Percentiles rank a stretch among this genome's conserved stretches.
Conservation (phyloP, 2,797 vertebrate species). For the Heteromormyrus szaboi region DNA sequence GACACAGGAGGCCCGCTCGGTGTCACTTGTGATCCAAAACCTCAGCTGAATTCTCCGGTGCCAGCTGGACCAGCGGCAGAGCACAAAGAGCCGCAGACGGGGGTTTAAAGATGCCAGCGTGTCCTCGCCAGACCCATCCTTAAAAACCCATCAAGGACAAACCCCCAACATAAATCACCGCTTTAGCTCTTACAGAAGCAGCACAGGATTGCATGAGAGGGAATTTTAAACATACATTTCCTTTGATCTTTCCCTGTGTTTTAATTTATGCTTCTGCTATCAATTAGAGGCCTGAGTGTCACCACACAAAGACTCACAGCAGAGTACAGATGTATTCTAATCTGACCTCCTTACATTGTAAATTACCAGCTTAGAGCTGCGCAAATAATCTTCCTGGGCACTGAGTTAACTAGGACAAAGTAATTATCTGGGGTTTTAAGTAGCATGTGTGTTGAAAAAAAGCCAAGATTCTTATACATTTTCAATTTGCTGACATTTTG, state of each 20-base stretch:
- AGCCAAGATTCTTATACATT: not conserved
- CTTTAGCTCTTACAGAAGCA: not conserved
- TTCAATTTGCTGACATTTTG: not conserved
- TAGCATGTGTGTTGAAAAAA: not conserved
- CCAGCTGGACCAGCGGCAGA: slow-evolving; percentile 45
- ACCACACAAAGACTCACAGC: slow-evolving; percentile 19
- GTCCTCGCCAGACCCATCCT: slow-evolving; percentile 25
- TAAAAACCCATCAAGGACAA: slow-evolving; percentile 11
- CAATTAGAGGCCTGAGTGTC: slow-evolving; percentile 31
- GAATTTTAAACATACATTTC: slow-evolving; percentile 5
- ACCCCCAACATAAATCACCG: not conserved
- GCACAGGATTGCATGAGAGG: slow-evolving; percentile 21
- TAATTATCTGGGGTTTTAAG: not conserved
- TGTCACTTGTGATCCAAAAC: slow-evolving; percentile 51
- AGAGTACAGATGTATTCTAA: not conserved
- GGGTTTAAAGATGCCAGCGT: slow-evolving; percentile 26
- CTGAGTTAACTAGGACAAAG: not conserved
- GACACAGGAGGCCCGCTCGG: slow-evolving; percentile 42
- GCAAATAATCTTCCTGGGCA: not conserved
- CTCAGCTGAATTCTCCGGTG: slow-evolving; percentile 43
- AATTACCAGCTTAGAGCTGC: slow-evolving; percentile 15
- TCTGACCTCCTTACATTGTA: slow-evolving; percentile 20
- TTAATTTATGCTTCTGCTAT: slow-evolving; percentile 22
- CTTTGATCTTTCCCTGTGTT: slow-evolving; percentile 36
- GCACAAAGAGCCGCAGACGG: not conserved